Evolutionary conservation across 2,113 vertebrate species (phyloP), one percentile per base, ranked within the genome.

Genomic region (Hemicordylus capensis): DNA sequence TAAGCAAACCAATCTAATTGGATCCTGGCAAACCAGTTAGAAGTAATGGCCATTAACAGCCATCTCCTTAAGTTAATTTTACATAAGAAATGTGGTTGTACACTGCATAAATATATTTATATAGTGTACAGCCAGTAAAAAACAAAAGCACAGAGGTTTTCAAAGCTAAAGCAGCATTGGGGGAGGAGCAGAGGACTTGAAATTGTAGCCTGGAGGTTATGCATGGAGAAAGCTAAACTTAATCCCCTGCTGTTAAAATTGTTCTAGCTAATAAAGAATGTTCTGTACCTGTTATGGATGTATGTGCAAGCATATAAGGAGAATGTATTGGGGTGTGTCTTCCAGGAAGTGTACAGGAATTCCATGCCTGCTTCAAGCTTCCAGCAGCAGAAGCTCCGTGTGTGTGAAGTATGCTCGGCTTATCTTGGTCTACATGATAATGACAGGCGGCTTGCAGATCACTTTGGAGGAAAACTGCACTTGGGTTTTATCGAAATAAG

Each of bases 361-460:
- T 99, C 99, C 2, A 99, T 99, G 99, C 99, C 99, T 63, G 99
- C 99, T 56, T 99, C 99, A 88, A 99, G 98, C 95, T 99, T 99
- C 92, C 99, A 99, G 56, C 99, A 99, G 93, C 99, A 99, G 95
- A 99, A 99, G 92, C 96, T 99, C 58, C 94, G 99, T 2, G 99
- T 99, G 72, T 99, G 99, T 93, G 99, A 99, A 94, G 99, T 99
- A 56, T 99, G 99, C 93, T 99, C 98, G 0, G 99, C 99, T 72
- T 99, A 99, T 87, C 95, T 99, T 94, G 99, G 99, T 89, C 98
- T 99, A 87, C 99, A 99, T 87, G 99, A 99, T 95, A 99, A 99
- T 54, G 99, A 99, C 89, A 97, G 99, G 3, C 96, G 99, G 77
- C 96, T 99, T 84, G 99, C 99, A 64, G 99, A 99, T 95, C 99